phyloP scores from a whole-genome alignment of 2,113 vertebrate genomes.

The Holacanthus passer region DNA sequence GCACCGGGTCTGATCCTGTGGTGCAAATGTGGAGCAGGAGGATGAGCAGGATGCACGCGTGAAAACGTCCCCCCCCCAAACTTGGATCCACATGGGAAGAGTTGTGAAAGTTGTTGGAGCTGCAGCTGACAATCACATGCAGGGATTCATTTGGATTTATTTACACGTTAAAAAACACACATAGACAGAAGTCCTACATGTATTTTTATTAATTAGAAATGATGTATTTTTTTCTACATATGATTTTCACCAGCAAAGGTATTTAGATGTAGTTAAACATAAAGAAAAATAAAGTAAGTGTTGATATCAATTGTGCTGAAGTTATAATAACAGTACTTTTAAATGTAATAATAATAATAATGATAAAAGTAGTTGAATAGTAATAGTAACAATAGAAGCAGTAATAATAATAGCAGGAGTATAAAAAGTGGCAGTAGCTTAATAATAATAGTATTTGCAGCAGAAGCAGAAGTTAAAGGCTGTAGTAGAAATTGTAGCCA shows the following conservation, averaged over 20 bases:
- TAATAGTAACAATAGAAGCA: not conserved
- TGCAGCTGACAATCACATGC: not conserved
- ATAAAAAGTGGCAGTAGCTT: not conserved
- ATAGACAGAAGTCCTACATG: not conserved
- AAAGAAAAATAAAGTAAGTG: not conserved
- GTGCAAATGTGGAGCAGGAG: not conserved
- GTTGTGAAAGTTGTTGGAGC: not conserved
- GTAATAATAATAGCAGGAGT: not conserved
- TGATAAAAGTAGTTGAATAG: not conserved
- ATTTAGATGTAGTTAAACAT: not conserved
- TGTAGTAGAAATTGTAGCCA: not conserved
- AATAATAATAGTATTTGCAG: too few relatives aligned
- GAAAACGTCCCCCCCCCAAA: not conserved
- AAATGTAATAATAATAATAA: not conserved
- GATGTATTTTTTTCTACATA: not conserved
- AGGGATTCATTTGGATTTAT: not conserved
- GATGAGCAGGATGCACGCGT: not conserved
- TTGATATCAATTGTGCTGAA: not conserved
- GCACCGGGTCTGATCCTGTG: not conserved
- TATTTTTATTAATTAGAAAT: not conserved
- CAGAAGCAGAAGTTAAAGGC: not conserved
- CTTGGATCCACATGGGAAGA: not conserved
- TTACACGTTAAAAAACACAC: not conserved
- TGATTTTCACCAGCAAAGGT: too few relatives aligned
- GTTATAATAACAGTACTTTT: not conserved